A percentile compares a stretch with the other conserved stretches of the same genome.
These are phyloP conservation scores for Eupithecia dodoneata DNA, from an alignment of 2,888 invertebrate genomes.

Conservation along the genomic window DNA sequence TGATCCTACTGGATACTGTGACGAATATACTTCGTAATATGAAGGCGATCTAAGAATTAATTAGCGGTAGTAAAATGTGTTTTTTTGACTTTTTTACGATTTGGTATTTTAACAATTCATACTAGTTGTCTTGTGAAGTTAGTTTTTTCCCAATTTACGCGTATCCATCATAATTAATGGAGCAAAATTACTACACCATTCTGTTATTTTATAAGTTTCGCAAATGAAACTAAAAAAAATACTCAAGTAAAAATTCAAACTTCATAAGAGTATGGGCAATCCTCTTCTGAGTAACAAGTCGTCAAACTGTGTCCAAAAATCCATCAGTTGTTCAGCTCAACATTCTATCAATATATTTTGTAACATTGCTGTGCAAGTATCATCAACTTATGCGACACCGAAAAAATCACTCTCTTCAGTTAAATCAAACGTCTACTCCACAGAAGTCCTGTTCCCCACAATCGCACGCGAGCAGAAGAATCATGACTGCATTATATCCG, in stretches of 20 bases:
- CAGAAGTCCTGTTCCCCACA: slow-evolving; percentile 12
- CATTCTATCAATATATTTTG: background rate
- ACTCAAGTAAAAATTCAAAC: background rate
- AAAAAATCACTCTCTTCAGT: background rate
- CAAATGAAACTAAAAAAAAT: background rate
- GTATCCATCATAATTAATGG: too few species aligned
- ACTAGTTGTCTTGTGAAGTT: too few species aligned
- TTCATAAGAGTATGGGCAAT: background rate
- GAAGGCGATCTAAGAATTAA: too few species aligned
- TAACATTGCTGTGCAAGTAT: background rate
- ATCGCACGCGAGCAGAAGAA: slow-evolving; percentile 40
- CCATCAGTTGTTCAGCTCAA: background rate
- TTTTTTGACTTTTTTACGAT: too few species aligned
- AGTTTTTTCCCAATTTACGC: too few species aligned
- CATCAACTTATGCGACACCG: background rate
- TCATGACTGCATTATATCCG: slow-evolving; percentile 50
- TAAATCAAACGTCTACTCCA: background rate
- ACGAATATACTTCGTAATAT: too few species aligned
- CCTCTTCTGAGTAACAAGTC: background rate
- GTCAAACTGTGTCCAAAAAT: background rate
- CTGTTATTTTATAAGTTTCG: background rate
- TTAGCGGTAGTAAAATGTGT: too few species aligned
- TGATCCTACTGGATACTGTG: too few species aligned
- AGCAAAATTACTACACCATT: too few species aligned
- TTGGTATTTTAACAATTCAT: too few species aligned